Evolutionary conservation across 2,888 invertebrate species (phyloP).

Genomic region (Leptogaster cylindrica): DNA sequence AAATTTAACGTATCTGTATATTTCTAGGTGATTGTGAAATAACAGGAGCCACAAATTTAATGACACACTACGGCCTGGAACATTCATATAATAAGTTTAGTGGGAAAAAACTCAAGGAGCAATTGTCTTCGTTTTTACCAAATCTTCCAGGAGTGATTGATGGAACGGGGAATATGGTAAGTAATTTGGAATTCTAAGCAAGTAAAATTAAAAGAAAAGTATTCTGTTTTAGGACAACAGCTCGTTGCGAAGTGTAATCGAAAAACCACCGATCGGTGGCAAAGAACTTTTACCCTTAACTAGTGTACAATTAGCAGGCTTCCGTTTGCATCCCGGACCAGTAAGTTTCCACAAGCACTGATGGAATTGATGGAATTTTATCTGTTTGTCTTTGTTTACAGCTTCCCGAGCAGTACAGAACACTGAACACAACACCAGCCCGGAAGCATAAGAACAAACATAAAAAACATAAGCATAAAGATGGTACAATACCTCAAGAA

Average conservation of each 20-base stretch:
- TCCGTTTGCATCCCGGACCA: slow-evolving; percentile 93
- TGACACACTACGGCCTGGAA: slow-evolving; percentile 95
- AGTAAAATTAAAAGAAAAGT: background rate
- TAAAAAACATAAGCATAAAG: slow-evolving; percentile 93
- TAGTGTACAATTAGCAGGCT: slow-evolving; percentile 88
- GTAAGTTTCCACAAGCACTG: slow-evolving; percentile 50
- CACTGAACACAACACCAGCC: slow-evolving; percentile 88
- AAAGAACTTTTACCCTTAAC: slow-evolving; percentile 87
- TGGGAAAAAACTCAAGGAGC: slow-evolving; percentile 94
- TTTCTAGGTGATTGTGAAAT: slow-evolving; percentile 84
- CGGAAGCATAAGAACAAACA: slow-evolving; percentile 95
- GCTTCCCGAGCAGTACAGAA: slow-evolving; percentile 93
- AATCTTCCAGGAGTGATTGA: slow-evolving; percentile 95
- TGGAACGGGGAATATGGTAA: slow-evolving; percentile 78
- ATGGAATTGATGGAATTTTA: too few species aligned
- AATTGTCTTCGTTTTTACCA: slow-evolving; percentile 92
- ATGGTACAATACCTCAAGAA: slow-evolving; percentile 80
- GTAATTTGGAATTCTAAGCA: slow-evolving; percentile 31
- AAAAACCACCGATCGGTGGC: slow-evolving; percentile 92
- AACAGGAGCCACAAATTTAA: slow-evolving; percentile 95
- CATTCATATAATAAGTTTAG: slow-evolving; percentile 98
- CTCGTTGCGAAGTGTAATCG: slow-evolving; percentile 90
- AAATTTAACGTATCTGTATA: background rate
- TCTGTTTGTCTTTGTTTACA: slow-evolving; percentile 60
- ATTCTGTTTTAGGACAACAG: slow-evolving; percentile 70